phyloP scores from a whole-genome alignment of 2,888 invertebrate genomes.

The Aspidiotus rigidus region DNA sequence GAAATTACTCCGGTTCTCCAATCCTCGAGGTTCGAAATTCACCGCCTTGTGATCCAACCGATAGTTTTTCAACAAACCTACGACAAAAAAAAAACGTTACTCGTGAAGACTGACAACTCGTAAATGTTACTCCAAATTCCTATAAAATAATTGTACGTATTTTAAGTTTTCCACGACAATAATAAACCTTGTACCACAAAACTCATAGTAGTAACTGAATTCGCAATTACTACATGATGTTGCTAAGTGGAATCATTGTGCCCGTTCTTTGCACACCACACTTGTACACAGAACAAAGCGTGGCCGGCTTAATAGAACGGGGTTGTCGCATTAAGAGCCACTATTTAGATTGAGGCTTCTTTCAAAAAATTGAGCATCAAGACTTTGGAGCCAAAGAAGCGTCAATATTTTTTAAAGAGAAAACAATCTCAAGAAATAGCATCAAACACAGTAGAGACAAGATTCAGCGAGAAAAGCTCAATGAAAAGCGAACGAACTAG shows the following conservation, averaged over 20 bases:
- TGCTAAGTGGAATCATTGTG: slow-evolving; percentile 7
- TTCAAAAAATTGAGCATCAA: too few relatives aligned
- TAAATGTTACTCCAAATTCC: too few relatives aligned
- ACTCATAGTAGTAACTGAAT: neutral
- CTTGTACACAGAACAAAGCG: neutral
- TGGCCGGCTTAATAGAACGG: slow-evolving; percentile 31
- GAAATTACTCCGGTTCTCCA: slow-evolving; percentile 88
- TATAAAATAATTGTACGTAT: too few relatives aligned
- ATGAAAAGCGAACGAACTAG: too few relatives aligned
- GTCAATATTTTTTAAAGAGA: too few relatives aligned
- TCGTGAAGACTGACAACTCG: too few relatives aligned
- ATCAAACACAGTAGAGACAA: too few relatives aligned
- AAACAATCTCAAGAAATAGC: too few relatives aligned
- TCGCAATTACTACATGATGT: neutral
- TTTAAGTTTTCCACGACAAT: neutral
- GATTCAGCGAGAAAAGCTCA: too few relatives aligned
- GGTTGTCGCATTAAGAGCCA: neutral
- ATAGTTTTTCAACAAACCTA: slow-evolving; percentile 66
- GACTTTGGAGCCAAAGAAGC: too few relatives aligned
- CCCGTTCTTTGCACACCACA: slow-evolving; percentile 28
- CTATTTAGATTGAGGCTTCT: too few relatives aligned
- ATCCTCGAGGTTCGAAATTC: slow-evolving; percentile 75
- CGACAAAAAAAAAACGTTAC: slow-evolving; percentile 41
- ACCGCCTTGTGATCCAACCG: slow-evolving; percentile 68
- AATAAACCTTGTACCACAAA: neutral